Percentiles rank a stretch among this genome's conserved stretches.
Conservation (phyloP, 37 sponge, comb jelly and placozoan genomes). For the Ianthella basta region DNA sequence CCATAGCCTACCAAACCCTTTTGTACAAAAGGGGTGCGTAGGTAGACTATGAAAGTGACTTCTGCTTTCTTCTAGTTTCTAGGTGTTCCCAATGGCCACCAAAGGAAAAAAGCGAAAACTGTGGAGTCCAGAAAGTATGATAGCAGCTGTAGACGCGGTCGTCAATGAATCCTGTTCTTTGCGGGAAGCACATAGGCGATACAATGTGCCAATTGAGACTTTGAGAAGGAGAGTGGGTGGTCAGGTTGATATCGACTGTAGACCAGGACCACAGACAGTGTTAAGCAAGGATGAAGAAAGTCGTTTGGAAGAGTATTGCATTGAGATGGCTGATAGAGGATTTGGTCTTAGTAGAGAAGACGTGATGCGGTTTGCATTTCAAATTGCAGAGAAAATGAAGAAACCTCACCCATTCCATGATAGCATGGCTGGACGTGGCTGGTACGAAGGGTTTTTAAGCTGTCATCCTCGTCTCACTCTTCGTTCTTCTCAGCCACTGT, state of each 20-base stretch:
- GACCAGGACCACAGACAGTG: slow-evolving; percentile 3
- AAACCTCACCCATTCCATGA: no score
- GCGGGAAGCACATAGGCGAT: neutral
- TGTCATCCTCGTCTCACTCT: slow-evolving; percentile 35
- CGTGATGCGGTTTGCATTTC: neutral
- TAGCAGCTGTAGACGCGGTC: neutral
- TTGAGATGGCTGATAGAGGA: slow-evolving; percentile 5
- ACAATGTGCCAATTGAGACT: neutral
- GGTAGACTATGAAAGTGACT: no score
- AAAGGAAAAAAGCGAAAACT: neutral
- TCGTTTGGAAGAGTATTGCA: neutral
- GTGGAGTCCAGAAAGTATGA: neutral
- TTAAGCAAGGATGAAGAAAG: slow-evolving; percentile 1
- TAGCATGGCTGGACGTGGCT: slow-evolving; percentile 44
- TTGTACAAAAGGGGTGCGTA: no score
- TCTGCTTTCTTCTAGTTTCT: no score
- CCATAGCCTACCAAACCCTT: no score
- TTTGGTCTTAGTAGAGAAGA: neutral
- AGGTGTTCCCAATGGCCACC: no score
- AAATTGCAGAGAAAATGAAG: no score
- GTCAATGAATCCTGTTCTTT: neutral
- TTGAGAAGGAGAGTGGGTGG: neutral
- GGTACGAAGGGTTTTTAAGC: slow-evolving; percentile 50
- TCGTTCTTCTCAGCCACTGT: slow-evolving; percentile 23
- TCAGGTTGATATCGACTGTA: neutral